phyloP scores from a whole-genome alignment of 2,888 invertebrate species.

The Teleiodes luculella region DNA sequence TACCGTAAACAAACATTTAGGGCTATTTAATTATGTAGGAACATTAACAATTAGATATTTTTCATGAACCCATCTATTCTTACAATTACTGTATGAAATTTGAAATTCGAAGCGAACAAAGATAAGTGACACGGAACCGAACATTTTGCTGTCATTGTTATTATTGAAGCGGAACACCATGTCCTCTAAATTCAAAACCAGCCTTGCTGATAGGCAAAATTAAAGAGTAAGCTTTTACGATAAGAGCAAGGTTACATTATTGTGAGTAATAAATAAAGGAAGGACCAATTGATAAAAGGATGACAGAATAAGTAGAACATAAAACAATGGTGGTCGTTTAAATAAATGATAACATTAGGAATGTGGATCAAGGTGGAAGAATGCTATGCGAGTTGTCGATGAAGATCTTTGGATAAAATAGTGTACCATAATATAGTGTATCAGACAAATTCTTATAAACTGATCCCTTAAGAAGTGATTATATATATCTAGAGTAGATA shows the following conservation, averaged over 20 bases:
- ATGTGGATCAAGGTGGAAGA: neutral
- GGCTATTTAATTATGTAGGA: too few species aligned
- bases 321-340: neutral
- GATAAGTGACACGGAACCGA: constrained; percentile 6
- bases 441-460: too few species aligned
- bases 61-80: too few species aligned
- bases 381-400: too few species aligned
- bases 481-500: too few species aligned
- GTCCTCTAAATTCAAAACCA: constrained; percentile 32
- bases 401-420: too few species aligned
- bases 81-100: too few species aligned
- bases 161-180: constrained; percentile 51
- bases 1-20: too few species aligned
- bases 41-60: too few species aligned
- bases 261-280: neutral
- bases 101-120: too few species aligned
- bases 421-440: too few species aligned
- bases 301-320: neutral
- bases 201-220: constrained; percentile 18
- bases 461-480: too few species aligned
- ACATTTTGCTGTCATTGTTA: constrained; percentile 49
- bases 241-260: neutral
- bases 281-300: neutral
- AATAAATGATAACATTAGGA: neutral
- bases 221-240: neutral